Evolutionary conservation across 2,113 vertebrate genomes (phyloP), one percentile per base, ranked within the genome.

Genomic region (Pachypanchax playfairii): DNA sequence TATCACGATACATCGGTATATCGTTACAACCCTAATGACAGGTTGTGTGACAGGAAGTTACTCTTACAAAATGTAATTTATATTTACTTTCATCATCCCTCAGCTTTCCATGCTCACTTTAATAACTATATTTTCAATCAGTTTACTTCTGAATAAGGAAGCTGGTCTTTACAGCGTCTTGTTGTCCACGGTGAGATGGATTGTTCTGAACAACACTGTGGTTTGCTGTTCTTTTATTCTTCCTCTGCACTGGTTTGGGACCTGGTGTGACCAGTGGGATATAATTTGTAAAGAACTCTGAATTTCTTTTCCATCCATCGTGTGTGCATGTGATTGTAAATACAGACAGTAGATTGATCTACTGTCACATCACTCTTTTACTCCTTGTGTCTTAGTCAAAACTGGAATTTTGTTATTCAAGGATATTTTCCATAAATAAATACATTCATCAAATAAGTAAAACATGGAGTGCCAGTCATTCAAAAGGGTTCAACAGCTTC

Each of bases 221-320:
- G 48, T 61, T 66, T 66, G 42, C 41, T 46, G 48, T 54, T 21
- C 65, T 49, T n/a, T 73, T 54, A 79, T 64, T 79, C 68, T 73
- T 79, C 56, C 47, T 71, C 75, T 82, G 68, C 57, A 46, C 29
- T 77, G 79, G 67, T 55, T 42, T 65, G 54, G 76, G 65, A 72
- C 77, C 73, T 58, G 78, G 55, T 87, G 73, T 79, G 63, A 76
- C 54, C 29, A 35, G 28, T 21, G 14, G 67, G 74, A 56, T 72
- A 75, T 57, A 70, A 75, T 83, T 75, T 26, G 49, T 61, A 39
- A 47, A 53, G 22, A 20, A 15, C 18, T 39, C 17, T 17, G 50
- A 48, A 24, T 48, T 33, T n/a, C 24, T 20, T 61, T 24, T 36
- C 28, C 24, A 44, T 33, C 35, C n/a, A 4, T 17, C 21, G 46